Conservation (phyloP, 1,140 invertebrate species). For the Drosophila arizonae region DNA sequence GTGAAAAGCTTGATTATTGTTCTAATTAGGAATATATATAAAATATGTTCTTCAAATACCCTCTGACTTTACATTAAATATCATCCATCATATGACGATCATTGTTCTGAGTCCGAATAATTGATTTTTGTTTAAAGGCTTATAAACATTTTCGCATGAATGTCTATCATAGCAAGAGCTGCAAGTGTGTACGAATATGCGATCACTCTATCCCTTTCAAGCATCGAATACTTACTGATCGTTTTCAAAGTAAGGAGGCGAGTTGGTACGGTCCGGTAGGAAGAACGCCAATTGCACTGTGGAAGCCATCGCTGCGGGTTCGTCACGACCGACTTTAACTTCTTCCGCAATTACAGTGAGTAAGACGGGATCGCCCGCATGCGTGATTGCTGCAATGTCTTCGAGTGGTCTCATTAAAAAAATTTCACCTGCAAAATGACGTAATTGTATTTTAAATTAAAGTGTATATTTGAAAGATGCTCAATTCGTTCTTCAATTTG, state of each 20-base stretch:
- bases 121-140: not conserved
- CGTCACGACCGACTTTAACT: conserved; percentile 87
- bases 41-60: too few relatives aligned
- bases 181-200: not conserved
- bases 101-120: too few relatives aligned
- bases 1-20: too few relatives aligned
- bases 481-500: not conserved
- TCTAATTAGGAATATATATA: too few relatives aligned
- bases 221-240: conserved; percentile 85
- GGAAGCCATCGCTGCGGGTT: conserved; percentile 89
- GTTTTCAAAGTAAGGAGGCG: conserved; percentile 90
- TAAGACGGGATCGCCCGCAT: conserved; percentile 90
- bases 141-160: not conserved
- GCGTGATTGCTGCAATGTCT: conserved; percentile 90
- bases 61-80: too few relatives aligned
- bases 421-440: conserved; percentile 87
- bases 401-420: conserved; percentile 88
- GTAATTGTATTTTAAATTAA: not conserved
- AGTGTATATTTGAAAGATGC: not conserved
- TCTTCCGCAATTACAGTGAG: conserved; percentile 93
- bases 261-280: conserved; percentile 89
- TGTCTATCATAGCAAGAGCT: not conserved
- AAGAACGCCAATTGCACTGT: conserved; percentile 91
- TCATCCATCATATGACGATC: too few relatives aligned
- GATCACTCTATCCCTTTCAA: conserved; percentile 20